These are phyloP conservation scores for Micrasema minimum DNA, from an alignment of 1,140 invertebrate species.

Conservation along the genomic window DNA sequence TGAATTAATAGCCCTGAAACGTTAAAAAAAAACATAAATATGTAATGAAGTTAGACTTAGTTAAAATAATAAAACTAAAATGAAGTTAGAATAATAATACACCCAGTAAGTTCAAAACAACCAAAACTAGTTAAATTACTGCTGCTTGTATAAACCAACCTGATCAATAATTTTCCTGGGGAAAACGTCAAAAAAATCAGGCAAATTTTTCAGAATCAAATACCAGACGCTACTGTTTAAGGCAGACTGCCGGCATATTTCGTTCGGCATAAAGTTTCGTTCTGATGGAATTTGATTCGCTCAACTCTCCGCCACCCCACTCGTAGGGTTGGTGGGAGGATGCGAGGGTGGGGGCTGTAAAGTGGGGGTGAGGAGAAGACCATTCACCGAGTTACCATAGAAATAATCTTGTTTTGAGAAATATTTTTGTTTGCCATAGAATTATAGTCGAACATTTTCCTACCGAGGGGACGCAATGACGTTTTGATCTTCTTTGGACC, in stretches of 20 bases:
- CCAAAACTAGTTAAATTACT: too few species aligned
- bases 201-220: constrained; percentile 2
- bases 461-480: constrained; percentile 34
- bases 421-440: constrained; percentile 51
- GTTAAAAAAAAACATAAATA: too few species aligned
- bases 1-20: too few species aligned
- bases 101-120: too few species aligned
- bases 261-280: constrained; percentile 46
- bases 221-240: constrained; percentile 39
- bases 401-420: constrained; percentile 51
- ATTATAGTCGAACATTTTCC: constrained; percentile 49
- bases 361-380: constrained; percentile 5
- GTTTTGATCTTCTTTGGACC: constrained; percentile 52
- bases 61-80: too few species aligned
- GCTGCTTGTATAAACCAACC: too few species aligned
- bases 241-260: constrained; percentile 40
- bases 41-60: too few species aligned
- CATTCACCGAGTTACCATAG: constrained; percentile 48
- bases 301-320: constrained; percentile 33
- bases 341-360: constrained; percentile 1
- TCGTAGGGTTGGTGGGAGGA: not conserved
- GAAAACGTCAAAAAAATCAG: constrained; percentile 1
- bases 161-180: too few species aligned
- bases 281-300: constrained; percentile 48
- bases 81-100: too few species aligned